A percentile compares a stretch with the other conserved stretches of the same genome.
phyloP scores from a whole-genome alignment of 2,888 invertebrate genomes.

The Spisula solida region DNA sequence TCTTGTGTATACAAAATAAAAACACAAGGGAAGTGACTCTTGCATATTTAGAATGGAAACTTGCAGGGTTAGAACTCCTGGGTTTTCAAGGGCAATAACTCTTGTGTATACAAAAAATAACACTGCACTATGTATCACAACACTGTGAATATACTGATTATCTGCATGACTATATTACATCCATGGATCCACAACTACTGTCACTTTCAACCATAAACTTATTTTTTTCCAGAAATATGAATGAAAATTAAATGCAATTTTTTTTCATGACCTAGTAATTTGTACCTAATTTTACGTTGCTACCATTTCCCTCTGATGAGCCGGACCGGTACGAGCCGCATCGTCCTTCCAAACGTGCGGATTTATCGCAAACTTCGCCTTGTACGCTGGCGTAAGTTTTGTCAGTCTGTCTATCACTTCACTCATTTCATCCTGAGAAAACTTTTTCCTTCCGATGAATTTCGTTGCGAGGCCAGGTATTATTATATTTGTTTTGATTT shows the following conservation, averaged over 20 bases:
- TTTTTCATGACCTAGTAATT: not conserved
- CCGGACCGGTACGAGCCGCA: slow-evolving; percentile 72
- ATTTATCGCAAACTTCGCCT: slow-evolving; percentile 78
- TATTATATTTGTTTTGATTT: slow-evolving; percentile 80
- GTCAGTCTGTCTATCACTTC: slow-evolving; percentile 80
- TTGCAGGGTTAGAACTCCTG: too few relatives aligned
- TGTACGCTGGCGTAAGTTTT: slow-evolving; percentile 80
- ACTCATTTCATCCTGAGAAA: slow-evolving; percentile 73
- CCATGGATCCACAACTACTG: not conserved
- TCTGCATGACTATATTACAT: not conserved
- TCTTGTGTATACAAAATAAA: too few relatives aligned
- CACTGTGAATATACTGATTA: not conserved
- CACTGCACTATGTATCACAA: not conserved
- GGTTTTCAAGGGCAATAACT: too few relatives aligned
- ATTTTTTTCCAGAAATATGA: not conserved
- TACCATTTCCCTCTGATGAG: slow-evolving; percentile 67
- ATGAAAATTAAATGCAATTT: not conserved
- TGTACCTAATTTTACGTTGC: slow-evolving; percentile 33
- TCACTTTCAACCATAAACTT: not conserved
- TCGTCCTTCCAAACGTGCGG: slow-evolving; percentile 81
- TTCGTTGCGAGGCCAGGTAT: slow-evolving; percentile 79
- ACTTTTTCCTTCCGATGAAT: slow-evolving; percentile 77
- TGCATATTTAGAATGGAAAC: too few relatives aligned
- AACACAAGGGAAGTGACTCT: too few relatives aligned
- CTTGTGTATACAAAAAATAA: too few relatives aligned